Evolutionary conservation across 2,888 invertebrate species (phyloP), one percentile per base, ranked within the genome.

Genomic region (Hymenopus coronatus): DNA sequence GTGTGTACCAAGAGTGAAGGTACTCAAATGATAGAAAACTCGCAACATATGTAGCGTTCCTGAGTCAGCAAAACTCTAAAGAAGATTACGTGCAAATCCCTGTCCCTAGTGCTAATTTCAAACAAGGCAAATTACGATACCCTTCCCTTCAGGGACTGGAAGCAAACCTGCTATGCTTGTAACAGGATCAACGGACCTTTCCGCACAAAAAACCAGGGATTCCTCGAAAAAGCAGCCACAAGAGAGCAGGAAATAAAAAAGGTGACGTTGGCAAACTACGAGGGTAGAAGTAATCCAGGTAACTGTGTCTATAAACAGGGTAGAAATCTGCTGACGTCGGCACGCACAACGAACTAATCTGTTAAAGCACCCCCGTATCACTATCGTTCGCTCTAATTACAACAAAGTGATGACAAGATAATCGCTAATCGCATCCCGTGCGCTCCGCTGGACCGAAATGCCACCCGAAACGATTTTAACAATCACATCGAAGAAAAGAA

Each of bases 371-470:
- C 33, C 84, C 4, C 25, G 28, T 84, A 84, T 30, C 28, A 30
- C 30, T 28, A 84, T 54, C 85, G 40, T 15, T 85, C 54, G 40
- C 85, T 85, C 28, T 85, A 85, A 85, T 85, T 85, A 85, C 27
- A n/a, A 54, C 46, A 85, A 85, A 85, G 54, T 54, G 85, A 85
- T 85, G 85, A 85, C 30, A 54, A 85, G 85, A 85, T 54, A 85
- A 85, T 85, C 85, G 46, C 46, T 85, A 85, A 85, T 85, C 85
- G 20, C 28, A 28, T 85, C 54, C 40, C n/a, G 40, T 54, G 27
- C 85, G 85, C 85, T 85, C 54, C 46, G 28, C 85, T 85, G 85
- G 85, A 54, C 54, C 85, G 85, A 85, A 85, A 85, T 85, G 85
- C 85, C 85, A 85, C 85, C 28, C 54, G 54, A 85, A 70, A 70